Evolutionary conservation across 2,113 vertebrate species (phyloP).

Genomic region (Dendrocopos noguchii): DNA sequence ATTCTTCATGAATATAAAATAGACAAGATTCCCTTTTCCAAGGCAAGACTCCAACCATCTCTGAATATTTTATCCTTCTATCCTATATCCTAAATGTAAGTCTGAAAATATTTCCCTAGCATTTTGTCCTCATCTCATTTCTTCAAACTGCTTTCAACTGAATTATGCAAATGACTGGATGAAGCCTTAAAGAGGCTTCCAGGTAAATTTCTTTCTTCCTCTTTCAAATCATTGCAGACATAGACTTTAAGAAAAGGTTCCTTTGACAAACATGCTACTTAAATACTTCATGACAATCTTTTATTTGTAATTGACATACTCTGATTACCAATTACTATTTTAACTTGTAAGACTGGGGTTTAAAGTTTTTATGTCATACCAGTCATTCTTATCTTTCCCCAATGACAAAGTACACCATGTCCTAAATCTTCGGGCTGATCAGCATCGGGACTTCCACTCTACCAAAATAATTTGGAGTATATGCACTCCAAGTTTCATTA

Average conservation of each 20-base stretch:
- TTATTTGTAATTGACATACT: not conserved
- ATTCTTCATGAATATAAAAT: not conserved
- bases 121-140: not conserved
- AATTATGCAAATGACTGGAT: not conserved
- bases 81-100: not conserved
- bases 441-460: not conserved
- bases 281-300: not conserved
- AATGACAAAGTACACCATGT: not conserved
- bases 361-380: not conserved
- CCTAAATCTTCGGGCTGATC: not conserved
- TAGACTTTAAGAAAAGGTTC: not conserved
- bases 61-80: not conserved
- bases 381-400: not conserved
- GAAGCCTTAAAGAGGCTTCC: not conserved
- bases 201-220: not conserved
- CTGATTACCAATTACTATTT: not conserved
- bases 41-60: not conserved
- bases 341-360: not conserved
- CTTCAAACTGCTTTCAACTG: not conserved
- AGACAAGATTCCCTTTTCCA: not conserved
- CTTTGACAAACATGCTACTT: not conserved
- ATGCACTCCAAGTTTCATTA: not conserved
- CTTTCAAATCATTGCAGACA: not conserved
- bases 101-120: not conserved
- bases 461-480: not conserved